Base-by-base conservation (phyloP, 2,113 vertebrate genomes). In the Tyrannus savana region DNA sequence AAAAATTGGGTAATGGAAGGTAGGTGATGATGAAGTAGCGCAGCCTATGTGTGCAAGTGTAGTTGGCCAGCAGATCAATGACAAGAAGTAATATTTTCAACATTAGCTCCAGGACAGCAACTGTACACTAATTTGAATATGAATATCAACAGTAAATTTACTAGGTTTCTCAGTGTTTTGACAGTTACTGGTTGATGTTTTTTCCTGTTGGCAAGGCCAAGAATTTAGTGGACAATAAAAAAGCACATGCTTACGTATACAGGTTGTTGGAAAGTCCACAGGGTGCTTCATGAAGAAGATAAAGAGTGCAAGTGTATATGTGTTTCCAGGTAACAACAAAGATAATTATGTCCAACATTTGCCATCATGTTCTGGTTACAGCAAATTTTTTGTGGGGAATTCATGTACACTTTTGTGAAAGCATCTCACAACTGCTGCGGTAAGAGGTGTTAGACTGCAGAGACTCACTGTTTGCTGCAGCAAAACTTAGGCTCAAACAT, bases 1-100 rank as follows among this genome's bases (percentile, higher is more conserved):
- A 53, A 24, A 31, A 46, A 10, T 3, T 14, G 3, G 14, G 3
- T 8, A 42, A 13, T 74, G 55, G n/a, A 74, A 63, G 25, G 10
- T 7, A n/a, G 4, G 9, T 64, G 9, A 6, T 52, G 27, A 23
- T 25, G 9, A 41, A 19, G 14, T 35, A 10, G 22, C 0, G 1
- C 52, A 78, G 27, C 6, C 35, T 24, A 12, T 30, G 27, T 22
- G 11, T 22, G 25, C 59, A 42, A 27, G 10, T 23, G 6, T 30
- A 49, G 35, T 7, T 55, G 21, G 12, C 17, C 52, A 46, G 31
- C 27, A 42, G 33, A 64, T 24, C 56, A 44, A 1, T 50, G 52
- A 42, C 16, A 24, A 41, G 37, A 58, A 44, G 19, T 35, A 41
- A 0, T 42, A 33, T 53, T 80, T 75, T 63, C 30, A 60, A 33